Conservation (phyloP, 2,888 invertebrate genomes). For the Drosophila kambysellisi region DNA sequence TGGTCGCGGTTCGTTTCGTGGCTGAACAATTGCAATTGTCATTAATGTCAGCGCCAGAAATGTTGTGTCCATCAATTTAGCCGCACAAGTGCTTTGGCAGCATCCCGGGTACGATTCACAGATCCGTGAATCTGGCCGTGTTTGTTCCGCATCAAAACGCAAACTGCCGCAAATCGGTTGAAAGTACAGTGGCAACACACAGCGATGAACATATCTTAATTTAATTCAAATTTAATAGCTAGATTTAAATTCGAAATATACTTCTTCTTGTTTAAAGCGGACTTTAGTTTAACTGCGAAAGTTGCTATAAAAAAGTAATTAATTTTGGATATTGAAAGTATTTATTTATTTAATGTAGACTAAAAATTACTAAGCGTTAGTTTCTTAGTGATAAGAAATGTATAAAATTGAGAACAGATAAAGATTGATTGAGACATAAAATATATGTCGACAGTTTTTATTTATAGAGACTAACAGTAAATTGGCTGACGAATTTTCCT, state of each 20-base stretch:
- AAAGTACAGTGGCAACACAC: constrained; percentile 19
- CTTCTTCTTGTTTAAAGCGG: not conserved
- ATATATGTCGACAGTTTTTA: not conserved
- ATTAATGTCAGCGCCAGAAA: constrained; percentile 63
- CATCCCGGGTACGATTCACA: not conserved
- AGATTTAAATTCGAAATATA: not conserved
- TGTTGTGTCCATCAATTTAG: constrained; percentile 72
- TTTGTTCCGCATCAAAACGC: constrained; percentile 17
- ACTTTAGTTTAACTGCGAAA: not conserved
- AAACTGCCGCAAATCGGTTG: constrained; percentile 10
- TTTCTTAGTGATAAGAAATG: not conserved
- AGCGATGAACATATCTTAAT: not conserved
- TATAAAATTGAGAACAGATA: not conserved
- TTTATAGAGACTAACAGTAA: not conserved
- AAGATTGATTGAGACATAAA: not conserved
- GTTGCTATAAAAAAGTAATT: not conserved
- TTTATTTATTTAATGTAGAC: not conserved
- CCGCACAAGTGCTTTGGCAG: constrained; percentile 47
- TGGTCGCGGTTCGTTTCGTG: constrained; percentile 65
- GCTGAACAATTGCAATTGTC: constrained; percentile 70
- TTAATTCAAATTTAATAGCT: not conserved
- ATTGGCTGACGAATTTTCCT: not conserved
- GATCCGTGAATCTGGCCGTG: constrained; percentile 12
- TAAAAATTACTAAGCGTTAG: not conserved
- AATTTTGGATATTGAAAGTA: not conserved